A percentile compares a stretch with the other conserved stretches of the same genome.
phyloP scores from a whole-genome alignment of 2,888 invertebrate genomes.

The Drosophila dives region DNA sequence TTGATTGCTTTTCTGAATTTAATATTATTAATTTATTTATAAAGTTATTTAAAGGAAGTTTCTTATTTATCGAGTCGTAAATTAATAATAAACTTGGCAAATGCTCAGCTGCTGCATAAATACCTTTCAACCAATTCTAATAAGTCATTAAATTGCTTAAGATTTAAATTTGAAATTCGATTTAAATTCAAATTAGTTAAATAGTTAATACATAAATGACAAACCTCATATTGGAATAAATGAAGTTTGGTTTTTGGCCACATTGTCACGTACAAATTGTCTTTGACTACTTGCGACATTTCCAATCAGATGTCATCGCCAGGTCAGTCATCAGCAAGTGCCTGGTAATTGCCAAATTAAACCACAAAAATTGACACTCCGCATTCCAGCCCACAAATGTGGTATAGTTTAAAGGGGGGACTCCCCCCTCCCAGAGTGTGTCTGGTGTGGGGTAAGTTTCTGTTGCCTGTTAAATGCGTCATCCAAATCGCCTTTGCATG shows the following conservation, averaged over 20 bases:
- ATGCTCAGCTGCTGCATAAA: neutral
- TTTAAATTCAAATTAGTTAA: conserved; percentile 63
- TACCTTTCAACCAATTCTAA: neutral
- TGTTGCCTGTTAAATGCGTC: conserved; percentile 55
- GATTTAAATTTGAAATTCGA: conserved; percentile 16
- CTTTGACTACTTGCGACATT: conserved; percentile 50
- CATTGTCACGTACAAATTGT: conserved; percentile 65
- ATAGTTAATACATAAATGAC: conserved; percentile 53
- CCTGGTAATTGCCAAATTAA: conserved; percentile 61
- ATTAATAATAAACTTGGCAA: neutral
- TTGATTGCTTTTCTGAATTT: neutral
- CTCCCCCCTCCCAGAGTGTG: neutral
- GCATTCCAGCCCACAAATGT: neutral
- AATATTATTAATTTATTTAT: neutral
- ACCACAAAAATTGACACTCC: conserved; percentile 65
- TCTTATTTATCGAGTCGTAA: neutral
- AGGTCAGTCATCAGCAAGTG: conserved; percentile 43
- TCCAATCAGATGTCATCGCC: conserved; percentile 55
- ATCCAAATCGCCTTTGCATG: conserved; percentile 79
- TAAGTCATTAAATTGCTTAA: neutral
- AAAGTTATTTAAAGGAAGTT: neutral
- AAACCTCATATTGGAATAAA: conserved; percentile 45
- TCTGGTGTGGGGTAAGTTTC: neutral
- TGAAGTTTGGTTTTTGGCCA: conserved; percentile 35
- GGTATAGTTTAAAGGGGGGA: neutral